These are phyloP conservation scores for Silurus lanzhouensis DNA, from an alignment of 2,797 vertebrate genomes.

Conservation along the genomic window DNA sequence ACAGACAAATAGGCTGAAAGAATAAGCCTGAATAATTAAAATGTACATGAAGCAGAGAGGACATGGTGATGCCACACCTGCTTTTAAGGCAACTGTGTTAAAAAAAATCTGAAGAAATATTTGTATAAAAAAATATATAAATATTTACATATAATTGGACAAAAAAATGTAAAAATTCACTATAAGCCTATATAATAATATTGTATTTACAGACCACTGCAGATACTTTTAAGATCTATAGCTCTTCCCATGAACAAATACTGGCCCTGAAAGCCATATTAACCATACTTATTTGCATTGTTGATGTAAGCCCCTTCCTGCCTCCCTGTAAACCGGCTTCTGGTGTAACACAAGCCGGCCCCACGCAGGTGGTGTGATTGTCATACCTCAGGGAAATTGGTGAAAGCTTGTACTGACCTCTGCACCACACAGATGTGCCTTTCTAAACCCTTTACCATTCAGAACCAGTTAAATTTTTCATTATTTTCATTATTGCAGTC, in stretches of 20 bases:
- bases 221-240: background rate
- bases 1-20: background rate
- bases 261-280: slow-evolving; percentile 15
- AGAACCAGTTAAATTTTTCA: slow-evolving; percentile 30
- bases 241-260: slow-evolving; percentile 17
- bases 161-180: background rate
- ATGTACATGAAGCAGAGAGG: background rate
- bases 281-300: slow-evolving; percentile 56
- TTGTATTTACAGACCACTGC: background rate
- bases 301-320: slow-evolving; percentile 63
- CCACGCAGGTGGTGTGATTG: slow-evolving; percentile 68
- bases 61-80: background rate
- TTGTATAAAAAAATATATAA: too few relatives aligned
- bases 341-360: slow-evolving; percentile 65
- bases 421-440: slow-evolving; percentile 34
- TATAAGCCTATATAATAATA: background rate
- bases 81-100: background rate
- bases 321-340: slow-evolving; percentile 57
- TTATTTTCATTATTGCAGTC: background rate
- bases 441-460: slow-evolving; percentile 14
- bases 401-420: slow-evolving; percentile 54
- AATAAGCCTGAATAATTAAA: slow-evolving; percentile 30
- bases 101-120: background rate
- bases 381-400: slow-evolving; percentile 59
- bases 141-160: background rate